A percentile compares a stretch with the other conserved stretches of the same genome.
These are phyloP conservation scores for Misgurnus mizolepis DNA, from an alignment of 2,113 vertebrate species.

Conservation along the genomic window DNA sequence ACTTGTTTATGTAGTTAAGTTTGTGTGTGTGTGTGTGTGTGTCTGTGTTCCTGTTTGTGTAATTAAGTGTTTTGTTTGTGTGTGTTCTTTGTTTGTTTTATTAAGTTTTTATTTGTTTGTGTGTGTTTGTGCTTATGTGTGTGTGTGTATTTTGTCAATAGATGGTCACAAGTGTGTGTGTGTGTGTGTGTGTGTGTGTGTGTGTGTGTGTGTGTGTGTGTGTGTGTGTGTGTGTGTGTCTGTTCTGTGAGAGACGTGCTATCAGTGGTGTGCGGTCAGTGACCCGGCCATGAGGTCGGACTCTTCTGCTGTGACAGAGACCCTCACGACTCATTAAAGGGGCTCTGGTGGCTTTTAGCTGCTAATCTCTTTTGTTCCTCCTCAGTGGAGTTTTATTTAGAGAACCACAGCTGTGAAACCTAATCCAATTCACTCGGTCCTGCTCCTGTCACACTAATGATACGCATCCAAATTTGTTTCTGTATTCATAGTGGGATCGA, in stretches of 20 bases:
- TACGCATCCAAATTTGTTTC: conserved; percentile 17
- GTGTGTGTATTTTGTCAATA: conserved; percentile 15
- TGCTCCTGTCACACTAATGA: conserved; percentile 34
- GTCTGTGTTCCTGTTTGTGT: no score
- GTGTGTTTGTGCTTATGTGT: background rate
- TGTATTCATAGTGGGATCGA: conserved; percentile 14
- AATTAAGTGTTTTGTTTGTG: no score
- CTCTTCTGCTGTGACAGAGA: conserved; percentile 24
- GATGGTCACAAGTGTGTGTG: conserved; percentile 17
- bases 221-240: conserved; percentile 29
- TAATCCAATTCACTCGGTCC: conserved; percentile 42
- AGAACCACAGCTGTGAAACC: conserved; percentile 45
- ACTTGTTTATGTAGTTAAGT: no score
- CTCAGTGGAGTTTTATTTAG: conserved; percentile 38
- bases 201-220: background rate
- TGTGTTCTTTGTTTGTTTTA: no score
- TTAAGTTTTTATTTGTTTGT: no score
- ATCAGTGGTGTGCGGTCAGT: conserved; percentile 37
- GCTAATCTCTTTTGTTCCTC: conserved; percentile 53
- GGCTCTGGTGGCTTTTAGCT: conserved; percentile 47
- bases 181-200: conserved; percentile 13
- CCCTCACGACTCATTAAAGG: conserved; percentile 36
- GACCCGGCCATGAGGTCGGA: conserved; percentile 42
- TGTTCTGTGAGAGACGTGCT: background rate
- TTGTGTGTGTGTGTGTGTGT: no score